These are phyloP conservation scores for Troglohyphantes excavatus DNA, from an alignment of 2,888 invertebrate species.

Conservation along the genomic window DNA sequence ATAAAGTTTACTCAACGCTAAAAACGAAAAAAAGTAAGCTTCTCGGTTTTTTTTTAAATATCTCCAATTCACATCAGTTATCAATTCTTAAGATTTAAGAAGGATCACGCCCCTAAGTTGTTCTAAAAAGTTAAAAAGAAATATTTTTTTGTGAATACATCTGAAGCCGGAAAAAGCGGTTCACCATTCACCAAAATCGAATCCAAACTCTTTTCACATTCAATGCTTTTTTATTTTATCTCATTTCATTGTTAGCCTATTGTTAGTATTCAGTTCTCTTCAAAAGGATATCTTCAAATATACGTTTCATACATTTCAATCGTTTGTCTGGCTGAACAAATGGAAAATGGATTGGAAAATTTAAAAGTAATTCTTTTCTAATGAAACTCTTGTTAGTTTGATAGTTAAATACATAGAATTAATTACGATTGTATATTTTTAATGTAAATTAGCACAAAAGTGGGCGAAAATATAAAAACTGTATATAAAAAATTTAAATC, in stretches of 20 bases:
- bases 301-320: too few relatives aligned
- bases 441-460: too few relatives aligned
- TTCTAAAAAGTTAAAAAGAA: conserved; percentile 41
- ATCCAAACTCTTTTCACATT: conserved; percentile 38
- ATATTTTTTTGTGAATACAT: conserved; percentile 20
- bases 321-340: too few relatives aligned
- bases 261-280: too few relatives aligned
- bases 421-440: too few relatives aligned
- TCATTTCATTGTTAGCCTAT: background rate
- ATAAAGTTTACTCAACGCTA: conserved; percentile 33
- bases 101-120: conserved; percentile 19
- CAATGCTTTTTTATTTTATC: background rate
- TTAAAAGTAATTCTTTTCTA: too few relatives aligned
- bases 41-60: conserved; percentile 19
- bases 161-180: background rate
- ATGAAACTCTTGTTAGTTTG: too few relatives aligned
- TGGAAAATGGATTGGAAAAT: too few relatives aligned
- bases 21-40: background rate
- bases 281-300: too few relatives aligned
- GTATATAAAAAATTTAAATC: too few relatives aligned
- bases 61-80: conserved; percentile 41
- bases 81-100: conserved; percentile 39
- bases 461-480: too few relatives aligned
- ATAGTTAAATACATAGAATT: too few relatives aligned
- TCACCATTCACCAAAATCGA: background rate